These are phyloP conservation scores for Oreochromis niloticus DNA, from an alignment of 2,113 vertebrate species.

Conservation along the genomic window DNA sequence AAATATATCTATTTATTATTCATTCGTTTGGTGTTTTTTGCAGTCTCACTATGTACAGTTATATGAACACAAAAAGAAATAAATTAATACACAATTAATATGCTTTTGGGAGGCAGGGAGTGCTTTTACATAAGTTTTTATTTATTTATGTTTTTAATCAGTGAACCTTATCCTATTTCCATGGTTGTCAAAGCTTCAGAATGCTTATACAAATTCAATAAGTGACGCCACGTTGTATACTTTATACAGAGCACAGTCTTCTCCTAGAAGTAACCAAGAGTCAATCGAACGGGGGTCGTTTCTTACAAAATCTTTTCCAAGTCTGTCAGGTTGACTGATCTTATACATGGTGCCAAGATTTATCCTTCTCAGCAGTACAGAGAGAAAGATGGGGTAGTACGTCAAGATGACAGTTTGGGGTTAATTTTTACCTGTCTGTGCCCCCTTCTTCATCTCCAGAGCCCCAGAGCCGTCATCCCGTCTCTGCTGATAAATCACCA, in stretches of 20 bases:
- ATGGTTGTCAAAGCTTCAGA: not conserved
- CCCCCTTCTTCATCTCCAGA: not conserved
- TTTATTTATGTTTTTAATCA: not conserved
- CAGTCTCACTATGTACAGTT: no score
- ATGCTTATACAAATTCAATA: not conserved
- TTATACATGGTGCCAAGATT: not conserved
- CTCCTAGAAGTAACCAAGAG: not conserved
- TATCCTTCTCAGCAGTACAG: not conserved
- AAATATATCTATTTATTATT: no score
- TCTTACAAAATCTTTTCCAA: not conserved
- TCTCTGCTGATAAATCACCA: slow-evolving; percentile 10
- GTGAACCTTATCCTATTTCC: no score
- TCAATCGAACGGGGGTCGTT: not conserved
- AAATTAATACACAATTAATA: no score
- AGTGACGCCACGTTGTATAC: not conserved
- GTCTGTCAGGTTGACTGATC: slow-evolving; percentile 28
- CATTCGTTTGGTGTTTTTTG: no score
- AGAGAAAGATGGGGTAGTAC: not conserved
- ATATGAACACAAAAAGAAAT: no score
- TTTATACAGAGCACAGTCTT: not conserved
- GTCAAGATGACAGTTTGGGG: slow-evolving; percentile 52
- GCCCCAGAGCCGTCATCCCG: not conserved
- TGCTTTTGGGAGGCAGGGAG: no score
- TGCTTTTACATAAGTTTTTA: not conserved
- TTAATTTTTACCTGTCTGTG: slow-evolving; percentile 25